Evolutionary conservation across 2,888 invertebrate species (phyloP), one percentile per base, ranked within the genome.

Genomic region (Hirtodrosophila confusa): DNA sequence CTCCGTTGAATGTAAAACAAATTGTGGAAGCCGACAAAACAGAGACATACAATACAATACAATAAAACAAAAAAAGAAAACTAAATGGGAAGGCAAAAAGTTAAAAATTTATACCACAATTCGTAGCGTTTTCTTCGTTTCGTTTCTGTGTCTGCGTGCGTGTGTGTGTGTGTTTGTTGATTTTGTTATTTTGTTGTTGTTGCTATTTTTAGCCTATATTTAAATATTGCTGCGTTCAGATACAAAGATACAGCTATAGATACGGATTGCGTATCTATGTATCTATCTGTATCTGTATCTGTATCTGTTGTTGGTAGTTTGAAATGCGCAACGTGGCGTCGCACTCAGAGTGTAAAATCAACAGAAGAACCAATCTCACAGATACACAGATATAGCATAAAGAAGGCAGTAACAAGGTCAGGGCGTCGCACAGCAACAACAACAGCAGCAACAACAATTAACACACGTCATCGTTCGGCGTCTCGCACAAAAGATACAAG

Each of bases 401-500:
- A 61, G 60, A 62, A 63, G 69, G 53, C 69, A 68, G 77, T 80
- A 88, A 86, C 88, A 84, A 84, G 84, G 84, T 84, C 84, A 88
- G 80, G 88, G 84, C 72, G 70, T 69, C 75, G 66, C 41, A 62
- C 50, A 68, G 49, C 67, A 53, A 47, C 55, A 61, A 48, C 72
- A 54, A 51, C 55, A 61, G 45, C 72, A 54, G 48, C 55, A 61
- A 58, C 55, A 58, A 61, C 64, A 69, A 62, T 82, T 62, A 73
- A 80, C 71, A 80, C 79, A 70, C 86, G 83, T 87, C 83, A 85
- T 67, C 51, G 55, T 33, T 73, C 54, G 78, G 37, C 73, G 45
- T 40, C 82, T 55, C 74, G 80, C 80, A 64, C 61, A 43, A 58
- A 54, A 75, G 68, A 77, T 63, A 69, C 69, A 49, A 61, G 44